These are phyloP conservation scores for Dendrocopos noguchii DNA, from an alignment of 2,113 vertebrate genomes.

Conservation along the genomic window DNA sequence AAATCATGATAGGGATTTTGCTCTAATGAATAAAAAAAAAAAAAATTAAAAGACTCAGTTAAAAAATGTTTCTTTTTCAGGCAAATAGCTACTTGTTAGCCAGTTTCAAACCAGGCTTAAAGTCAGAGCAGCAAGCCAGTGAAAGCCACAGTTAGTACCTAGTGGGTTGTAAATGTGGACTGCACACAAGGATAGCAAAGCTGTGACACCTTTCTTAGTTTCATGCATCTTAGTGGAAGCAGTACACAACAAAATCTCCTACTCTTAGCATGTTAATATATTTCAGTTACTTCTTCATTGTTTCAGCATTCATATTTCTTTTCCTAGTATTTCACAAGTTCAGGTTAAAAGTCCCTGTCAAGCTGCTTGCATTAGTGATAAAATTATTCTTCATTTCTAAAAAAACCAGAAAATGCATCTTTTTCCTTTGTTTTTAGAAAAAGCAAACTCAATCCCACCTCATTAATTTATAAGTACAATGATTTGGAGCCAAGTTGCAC, in stretches of 20 bases:
- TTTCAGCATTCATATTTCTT: not conserved
- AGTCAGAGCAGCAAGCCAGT: not conserved
- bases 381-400: not conserved
- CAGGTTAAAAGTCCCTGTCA: not conserved
- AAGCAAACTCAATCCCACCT: not conserved
- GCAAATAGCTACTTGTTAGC: not conserved
- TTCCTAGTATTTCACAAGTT: not conserved
- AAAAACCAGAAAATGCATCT: not conserved
- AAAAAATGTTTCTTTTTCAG: not conserved
- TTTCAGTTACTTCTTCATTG: not conserved
- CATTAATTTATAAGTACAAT: not conserved
- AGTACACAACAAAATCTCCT: not conserved
- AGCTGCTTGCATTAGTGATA: not conserved
- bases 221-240: not conserved
- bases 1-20: fast-evolving
- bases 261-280: not conserved
- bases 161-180: not conserved
- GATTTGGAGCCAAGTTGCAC: not conserved
- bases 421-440: not conserved
- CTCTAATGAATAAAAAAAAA: not conserved
- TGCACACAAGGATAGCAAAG: fast-evolving
- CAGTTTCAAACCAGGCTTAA: not conserved
- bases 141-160: not conserved
- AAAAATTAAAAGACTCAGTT: not conserved
- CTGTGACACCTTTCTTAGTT: not conserved